Percentiles rank a stretch among this genome's conserved stretches.
Evolutionary conservation across 2,797 vertebrate species (phyloP).

Genomic region (Syndactyla subalaris): DNA sequence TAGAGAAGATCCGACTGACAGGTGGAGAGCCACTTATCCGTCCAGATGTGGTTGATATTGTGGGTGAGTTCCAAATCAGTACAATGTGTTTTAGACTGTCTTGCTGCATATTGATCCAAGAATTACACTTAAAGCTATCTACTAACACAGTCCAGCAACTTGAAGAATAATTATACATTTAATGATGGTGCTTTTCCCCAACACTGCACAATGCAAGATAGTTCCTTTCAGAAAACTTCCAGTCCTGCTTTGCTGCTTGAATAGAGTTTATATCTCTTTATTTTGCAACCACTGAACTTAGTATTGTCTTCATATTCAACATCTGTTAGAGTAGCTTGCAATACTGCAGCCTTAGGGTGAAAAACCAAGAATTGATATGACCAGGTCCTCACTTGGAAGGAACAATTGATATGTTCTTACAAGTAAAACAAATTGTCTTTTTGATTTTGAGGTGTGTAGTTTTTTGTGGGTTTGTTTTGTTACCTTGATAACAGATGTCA

Average conservation of each 20-base stretch:
- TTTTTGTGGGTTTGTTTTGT: not conserved
- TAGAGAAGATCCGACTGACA: slow-evolving; percentile 94
- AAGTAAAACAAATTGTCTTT: not conserved
- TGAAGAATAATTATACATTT: not conserved
- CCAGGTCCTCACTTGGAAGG: not conserved
- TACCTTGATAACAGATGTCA: not conserved
- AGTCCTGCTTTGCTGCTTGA: not conserved
- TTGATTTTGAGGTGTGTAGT: rapidly evolving
- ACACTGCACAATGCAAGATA: not conserved
- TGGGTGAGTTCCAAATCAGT: slow-evolving; percentile 79
- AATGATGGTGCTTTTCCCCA: not conserved
- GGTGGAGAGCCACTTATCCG: slow-evolving; percentile 97
- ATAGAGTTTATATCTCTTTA: not conserved
- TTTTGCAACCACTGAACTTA: not conserved
- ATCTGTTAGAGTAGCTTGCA: not conserved
- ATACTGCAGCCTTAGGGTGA: not conserved
- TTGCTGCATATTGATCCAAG: not conserved
- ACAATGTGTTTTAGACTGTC: not conserved
- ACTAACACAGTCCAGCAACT: not conserved
- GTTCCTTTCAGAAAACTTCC: not conserved
- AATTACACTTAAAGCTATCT: not conserved
- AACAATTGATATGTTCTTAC: not conserved
- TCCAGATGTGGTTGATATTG: slow-evolving; percentile 89
- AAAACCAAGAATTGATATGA: not conserved
- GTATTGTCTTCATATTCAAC: not conserved